Conservation (phyloP, 2,797 vertebrate species). For the Malurus splendens region DNA sequence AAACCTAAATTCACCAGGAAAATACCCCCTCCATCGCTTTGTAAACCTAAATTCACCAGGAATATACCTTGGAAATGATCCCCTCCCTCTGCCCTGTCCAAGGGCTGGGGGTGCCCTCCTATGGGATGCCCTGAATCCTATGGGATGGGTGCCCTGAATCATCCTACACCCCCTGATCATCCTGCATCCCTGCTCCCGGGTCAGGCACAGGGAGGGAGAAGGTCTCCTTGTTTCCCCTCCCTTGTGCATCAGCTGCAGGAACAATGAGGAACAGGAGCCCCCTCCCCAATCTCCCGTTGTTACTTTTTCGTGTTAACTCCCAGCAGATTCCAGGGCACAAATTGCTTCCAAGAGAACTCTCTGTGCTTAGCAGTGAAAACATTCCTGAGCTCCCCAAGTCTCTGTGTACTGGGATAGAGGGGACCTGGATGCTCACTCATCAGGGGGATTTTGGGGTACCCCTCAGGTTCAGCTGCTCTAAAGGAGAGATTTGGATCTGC, state of each 20-base stretch:
- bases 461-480: not conserved
- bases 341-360: not conserved
- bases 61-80: not conserved
- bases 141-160: not conserved
- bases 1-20: too few relatives aligned
- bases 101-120: not conserved
- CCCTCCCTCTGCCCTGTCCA: rapidly evolving
- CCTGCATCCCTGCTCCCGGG: not conserved
- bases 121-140: rapidly evolving
- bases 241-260: not conserved
- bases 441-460: not conserved
- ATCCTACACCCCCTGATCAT: not conserved
- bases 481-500: not conserved
- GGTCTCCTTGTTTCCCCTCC: not conserved
- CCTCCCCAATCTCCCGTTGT: rapidly evolving
- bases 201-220: not conserved
- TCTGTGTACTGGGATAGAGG: not conserved
- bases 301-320: not conserved
- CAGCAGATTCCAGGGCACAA: not conserved
- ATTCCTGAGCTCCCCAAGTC: not conserved
- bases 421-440: not conserved
- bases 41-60: not conserved
- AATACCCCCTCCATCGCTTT: rapidly evolving
- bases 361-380: not conserved
- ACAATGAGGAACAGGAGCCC: not conserved